These are phyloP conservation scores for Bellardia bayeri DNA, from an alignment of 2,888 invertebrate species.

Conservation along the genomic window DNA sequence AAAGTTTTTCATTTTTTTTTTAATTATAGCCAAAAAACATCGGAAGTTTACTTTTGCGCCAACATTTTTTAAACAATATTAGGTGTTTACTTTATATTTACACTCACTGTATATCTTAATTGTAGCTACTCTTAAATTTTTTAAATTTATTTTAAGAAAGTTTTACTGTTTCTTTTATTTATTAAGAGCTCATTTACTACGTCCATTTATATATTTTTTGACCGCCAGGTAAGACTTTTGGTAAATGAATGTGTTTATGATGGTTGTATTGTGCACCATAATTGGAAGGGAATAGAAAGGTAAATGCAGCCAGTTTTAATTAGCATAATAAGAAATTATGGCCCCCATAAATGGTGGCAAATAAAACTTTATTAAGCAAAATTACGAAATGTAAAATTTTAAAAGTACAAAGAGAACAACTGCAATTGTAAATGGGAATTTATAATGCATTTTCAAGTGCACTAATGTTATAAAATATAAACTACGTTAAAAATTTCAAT, in stretches of 20 bases:
- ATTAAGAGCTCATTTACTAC: background rate
- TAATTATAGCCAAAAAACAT: no score
- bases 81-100: no score
- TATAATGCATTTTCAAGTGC: slow-evolving; percentile 14
- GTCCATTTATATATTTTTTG: background rate
- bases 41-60: no score
- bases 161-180: no score
- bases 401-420: background rate
- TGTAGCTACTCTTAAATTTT: no score
- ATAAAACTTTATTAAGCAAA: slow-evolving; percentile 18
- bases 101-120: no score
- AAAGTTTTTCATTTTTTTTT: no score
- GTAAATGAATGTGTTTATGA: slow-evolving; percentile 25
- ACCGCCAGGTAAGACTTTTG: background rate
- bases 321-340: slow-evolving; percentile 35
- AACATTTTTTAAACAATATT: no score
- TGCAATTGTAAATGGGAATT: background rate
- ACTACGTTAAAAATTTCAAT: background rate
- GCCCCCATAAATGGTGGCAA: slow-evolving; percentile 8
- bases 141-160: no score
- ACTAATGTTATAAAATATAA: background rate
- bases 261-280: slow-evolving; percentile 6
- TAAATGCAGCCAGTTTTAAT: slow-evolving; percentile 7
- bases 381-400: background rate
- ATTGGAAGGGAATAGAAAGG: background rate